Percentiles rank a stretch among this genome's conserved stretches.
These are phyloP conservation scores for Oceanodroma tethys DNA, from an alignment of 2,113 vertebrate genomes.

Conservation along the genomic window DNA sequence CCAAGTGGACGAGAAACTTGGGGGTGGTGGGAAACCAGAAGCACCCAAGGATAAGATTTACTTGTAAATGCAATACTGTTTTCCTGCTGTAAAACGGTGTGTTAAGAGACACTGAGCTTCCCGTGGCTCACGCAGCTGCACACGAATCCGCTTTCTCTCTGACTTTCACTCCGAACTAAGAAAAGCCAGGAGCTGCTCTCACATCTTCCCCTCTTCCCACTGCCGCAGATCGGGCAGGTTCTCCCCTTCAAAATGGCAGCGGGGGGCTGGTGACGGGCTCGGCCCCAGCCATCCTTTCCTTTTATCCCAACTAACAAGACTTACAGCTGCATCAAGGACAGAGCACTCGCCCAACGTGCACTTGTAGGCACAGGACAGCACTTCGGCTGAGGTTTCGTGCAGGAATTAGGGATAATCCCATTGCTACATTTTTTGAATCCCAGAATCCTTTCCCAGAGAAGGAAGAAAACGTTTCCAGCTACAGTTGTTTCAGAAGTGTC, in stretches of 20 bases:
- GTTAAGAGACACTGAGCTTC: not conserved
- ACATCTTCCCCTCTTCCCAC: not conserved
- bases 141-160: not conserved
- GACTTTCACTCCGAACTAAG: not conserved
- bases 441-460: not conserved
- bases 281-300: not conserved
- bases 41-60: not conserved
- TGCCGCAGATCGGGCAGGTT: accelerated
- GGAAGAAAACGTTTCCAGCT: not conserved
- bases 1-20: not conserved
- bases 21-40: not conserved
- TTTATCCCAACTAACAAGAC: not conserved
- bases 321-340: not conserved
- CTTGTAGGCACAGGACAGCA: not conserved
- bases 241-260: not conserved
- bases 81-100: not conserved
- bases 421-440: not conserved
- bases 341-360: not conserved
- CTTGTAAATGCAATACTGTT: not conserved
- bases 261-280: accelerated
- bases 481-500: not conserved
- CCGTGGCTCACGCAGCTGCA: not conserved
- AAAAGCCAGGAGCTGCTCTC: not conserved
- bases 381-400: not conserved
- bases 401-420: not conserved